Conservation (phyloP, 2,888 invertebrate genomes). For the Spodoptera picta region DNA sequence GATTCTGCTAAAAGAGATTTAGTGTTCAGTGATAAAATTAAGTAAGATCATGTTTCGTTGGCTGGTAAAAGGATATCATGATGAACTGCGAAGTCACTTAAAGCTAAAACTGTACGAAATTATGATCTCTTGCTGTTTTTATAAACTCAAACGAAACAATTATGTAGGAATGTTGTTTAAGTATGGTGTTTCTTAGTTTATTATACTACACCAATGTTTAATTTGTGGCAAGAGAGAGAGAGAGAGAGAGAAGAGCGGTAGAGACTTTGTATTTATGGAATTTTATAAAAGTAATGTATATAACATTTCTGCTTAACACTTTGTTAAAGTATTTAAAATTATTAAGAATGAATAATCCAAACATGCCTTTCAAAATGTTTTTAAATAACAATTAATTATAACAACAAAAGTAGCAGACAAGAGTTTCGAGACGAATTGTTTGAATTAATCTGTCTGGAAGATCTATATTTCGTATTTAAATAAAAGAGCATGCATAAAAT, state of each 20-base stretch:
- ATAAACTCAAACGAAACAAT: background rate
- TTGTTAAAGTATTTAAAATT: too few species aligned
- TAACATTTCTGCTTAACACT: too few species aligned
- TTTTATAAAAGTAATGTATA: too few species aligned
- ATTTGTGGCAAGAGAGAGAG: too few species aligned
- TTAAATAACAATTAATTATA: too few species aligned
- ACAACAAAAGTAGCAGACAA: background rate
- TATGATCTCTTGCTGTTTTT: background rate
- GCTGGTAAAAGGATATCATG: slow-evolving; percentile 41
- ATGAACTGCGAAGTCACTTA: slow-evolving; percentile 36
- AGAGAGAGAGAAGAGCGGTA: too few species aligned
- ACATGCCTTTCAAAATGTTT: background rate
- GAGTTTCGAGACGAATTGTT: background rate
- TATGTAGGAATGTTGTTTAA: background rate
- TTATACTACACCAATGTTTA: too few species aligned
- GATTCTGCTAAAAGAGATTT: slow-evolving; percentile 60
- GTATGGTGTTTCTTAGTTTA: too few species aligned
- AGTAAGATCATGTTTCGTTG: slow-evolving; percentile 59
- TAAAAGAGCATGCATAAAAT: slow-evolving; percentile 20
- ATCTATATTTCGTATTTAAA: slow-evolving; percentile 7
- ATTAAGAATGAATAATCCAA: too few species aligned
- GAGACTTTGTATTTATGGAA: too few species aligned
- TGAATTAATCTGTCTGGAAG: slow-evolving; percentile 4
- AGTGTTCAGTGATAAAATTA: slow-evolving; percentile 59
- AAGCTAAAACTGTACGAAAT: slow-evolving; percentile 19